Evolutionary conservation across 2,113 vertebrate genomes (phyloP).

Genomic region (Ceyx melanurus): DNA sequence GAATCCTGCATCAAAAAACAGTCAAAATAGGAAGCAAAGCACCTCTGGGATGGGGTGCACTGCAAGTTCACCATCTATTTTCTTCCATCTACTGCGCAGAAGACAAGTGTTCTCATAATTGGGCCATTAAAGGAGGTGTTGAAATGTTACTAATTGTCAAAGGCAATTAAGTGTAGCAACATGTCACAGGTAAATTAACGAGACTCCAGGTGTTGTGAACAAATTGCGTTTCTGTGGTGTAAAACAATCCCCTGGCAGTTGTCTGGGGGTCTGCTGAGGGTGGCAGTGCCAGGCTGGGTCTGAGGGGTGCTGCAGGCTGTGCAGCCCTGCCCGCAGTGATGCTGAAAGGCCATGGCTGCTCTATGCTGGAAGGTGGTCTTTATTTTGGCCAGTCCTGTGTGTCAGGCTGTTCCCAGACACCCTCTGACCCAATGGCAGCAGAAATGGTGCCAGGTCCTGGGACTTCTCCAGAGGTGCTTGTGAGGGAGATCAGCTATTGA

Average conservation of each 20-base stretch:
- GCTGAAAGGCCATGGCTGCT: background rate
- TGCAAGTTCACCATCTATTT: slow-evolving; percentile 71
- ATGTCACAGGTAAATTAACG: slow-evolving; percentile 82
- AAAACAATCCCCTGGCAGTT: background rate
- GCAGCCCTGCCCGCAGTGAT: background rate
- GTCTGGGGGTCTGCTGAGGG: background rate
- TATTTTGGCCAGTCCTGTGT: too few relatives aligned
- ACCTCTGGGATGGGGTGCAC: background rate
- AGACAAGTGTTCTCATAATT: slow-evolving; percentile 76
- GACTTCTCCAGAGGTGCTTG: background rate
- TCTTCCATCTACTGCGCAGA: slow-evolving; percentile 12
- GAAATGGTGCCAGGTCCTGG: background rate
- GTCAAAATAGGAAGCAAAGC: background rate
- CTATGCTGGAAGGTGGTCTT: background rate
- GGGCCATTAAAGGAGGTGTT: slow-evolving; percentile 80
- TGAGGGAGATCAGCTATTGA: background rate
- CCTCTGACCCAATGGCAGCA: background rate
- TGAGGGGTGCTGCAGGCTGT: background rate
- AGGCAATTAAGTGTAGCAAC: slow-evolving; percentile 82
- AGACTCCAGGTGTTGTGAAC: slow-evolving; percentile 69
- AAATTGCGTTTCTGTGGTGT: background rate
- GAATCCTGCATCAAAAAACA: background rate
- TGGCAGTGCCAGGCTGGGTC: background rate
- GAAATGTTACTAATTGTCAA: slow-evolving; percentile 84
- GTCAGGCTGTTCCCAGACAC: background rate